Base-by-base conservation (phyloP, 2,888 invertebrate species). In the Heliconius ismenius region DNA sequence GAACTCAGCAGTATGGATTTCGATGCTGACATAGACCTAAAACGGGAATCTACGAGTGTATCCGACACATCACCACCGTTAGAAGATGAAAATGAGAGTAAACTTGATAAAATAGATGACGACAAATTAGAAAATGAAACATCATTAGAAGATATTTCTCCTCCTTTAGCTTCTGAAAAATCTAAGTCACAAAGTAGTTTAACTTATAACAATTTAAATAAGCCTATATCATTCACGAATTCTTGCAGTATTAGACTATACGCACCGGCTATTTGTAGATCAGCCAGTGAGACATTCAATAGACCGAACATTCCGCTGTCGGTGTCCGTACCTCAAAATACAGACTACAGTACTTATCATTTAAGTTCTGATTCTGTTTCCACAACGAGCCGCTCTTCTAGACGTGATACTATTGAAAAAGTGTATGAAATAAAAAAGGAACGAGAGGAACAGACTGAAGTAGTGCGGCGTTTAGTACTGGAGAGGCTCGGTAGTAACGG, bases 381-480 rank as follows among this genome's bases (percentile, higher is more conserved):
- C 9, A 88, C 90, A 2, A 84, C 83, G 85, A 94, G 84, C 87
- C 88, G 95, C 0, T 89, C 93, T 76, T 93, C 95, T 73, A 76
- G 81, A 21, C 83, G 85, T 0, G 89, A 89, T 63, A 95, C 96
- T 4, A 95, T 95, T 2, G 94, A 95, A 77, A 96, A 96, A 86
- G 94, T 97, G 75, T 97, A 97, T 86, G 96, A 97, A 90, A 95
- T 98, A 58, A 96, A 96, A 80, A 95, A 96, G 85, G 97, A 97
- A 86, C 95, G 97, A 76, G 96, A 96, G 62, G 96, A 97, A 85
- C 97, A 98, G 89, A 98, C 97, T 81, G 97, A 96, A 86, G 94
- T 98, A 39, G 97, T 98, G 69, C 96, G 98, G 84, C 96, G 98
- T 87, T 93, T 98, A 90, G 96, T 98, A 74, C 95, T 98, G 95